Percentiles rank a stretch among this genome's conserved stretches.
These are phyloP conservation scores for Enteromius argenteus DNA, from an alignment of 2,797 vertebrate genomes.

Conservation along the genomic window DNA sequence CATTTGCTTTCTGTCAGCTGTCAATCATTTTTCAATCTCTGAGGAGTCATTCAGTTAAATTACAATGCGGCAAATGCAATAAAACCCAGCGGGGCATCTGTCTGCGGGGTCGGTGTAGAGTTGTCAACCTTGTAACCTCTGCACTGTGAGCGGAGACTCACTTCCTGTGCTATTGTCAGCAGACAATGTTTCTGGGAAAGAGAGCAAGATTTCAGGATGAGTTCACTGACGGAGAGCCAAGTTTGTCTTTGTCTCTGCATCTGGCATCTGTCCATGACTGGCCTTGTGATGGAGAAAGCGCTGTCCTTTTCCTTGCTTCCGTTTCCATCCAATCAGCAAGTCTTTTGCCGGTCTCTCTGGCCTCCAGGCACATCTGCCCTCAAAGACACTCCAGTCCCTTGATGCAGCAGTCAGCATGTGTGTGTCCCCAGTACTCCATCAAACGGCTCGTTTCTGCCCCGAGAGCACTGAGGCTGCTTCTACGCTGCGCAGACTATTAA, in stretches of 20 bases:
- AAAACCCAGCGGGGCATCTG: not conserved
- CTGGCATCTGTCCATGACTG: slow-evolving; percentile 29
- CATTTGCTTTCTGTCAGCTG: slow-evolving; percentile 47
- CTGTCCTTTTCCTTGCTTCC: slow-evolving; percentile 3
- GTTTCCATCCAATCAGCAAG: slow-evolving; percentile 36
- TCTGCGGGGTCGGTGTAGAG: not conserved
- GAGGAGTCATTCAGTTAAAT: slow-evolving; percentile 27
- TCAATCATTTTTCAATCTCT: slow-evolving; percentile 49
- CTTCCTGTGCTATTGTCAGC: slow-evolving; percentile 33
- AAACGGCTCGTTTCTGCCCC: slow-evolving; percentile 31
- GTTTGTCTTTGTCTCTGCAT: slow-evolving; percentile 21
- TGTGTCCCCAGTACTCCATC: slow-evolving; percentile 40
- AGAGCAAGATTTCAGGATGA: slow-evolving; percentile 14
- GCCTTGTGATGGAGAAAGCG: not conserved
- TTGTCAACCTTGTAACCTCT: slow-evolving; percentile 22
- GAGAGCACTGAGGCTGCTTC: slow-evolving; percentile 19
- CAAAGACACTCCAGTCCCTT: slow-evolving; percentile 45
- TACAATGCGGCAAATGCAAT: slow-evolving; percentile 16
- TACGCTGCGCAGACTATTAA: slow-evolving; percentile 38
- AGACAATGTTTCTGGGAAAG: slow-evolving; percentile 30
- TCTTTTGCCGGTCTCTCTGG: slow-evolving; percentile 30
- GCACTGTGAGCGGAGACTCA: not conserved
- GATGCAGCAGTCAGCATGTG: slow-evolving; percentile 48
- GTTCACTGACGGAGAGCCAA: slow-evolving; percentile 35
- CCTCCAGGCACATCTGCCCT: slow-evolving; percentile 49